A percentile compares a stretch with the other conserved stretches of the same genome.
Conservation (phyloP, 2,797 vertebrate species). For the Telmatherina bonti region DNA sequence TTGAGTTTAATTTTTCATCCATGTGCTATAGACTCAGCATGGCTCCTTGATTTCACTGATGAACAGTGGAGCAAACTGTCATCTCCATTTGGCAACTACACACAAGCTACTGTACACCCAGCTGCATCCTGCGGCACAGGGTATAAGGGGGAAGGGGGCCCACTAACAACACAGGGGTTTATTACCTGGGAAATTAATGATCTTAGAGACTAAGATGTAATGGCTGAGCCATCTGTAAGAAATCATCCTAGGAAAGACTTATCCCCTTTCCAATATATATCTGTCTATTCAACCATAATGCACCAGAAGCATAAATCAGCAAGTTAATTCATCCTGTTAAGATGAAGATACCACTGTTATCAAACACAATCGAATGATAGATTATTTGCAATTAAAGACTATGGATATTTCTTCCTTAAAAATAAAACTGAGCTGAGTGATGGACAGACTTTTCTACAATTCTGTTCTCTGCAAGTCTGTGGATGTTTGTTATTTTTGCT, state of each 20-base stretch:
- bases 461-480: background rate
- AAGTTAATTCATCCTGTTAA: constrained; percentile 60
- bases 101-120: constrained; percentile 77
- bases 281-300: constrained; percentile 67
- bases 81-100: constrained; percentile 72
- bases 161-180: constrained; percentile 80
- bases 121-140: constrained; percentile 68
- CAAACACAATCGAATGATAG: constrained; percentile 58
- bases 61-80: constrained; percentile 79
- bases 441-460: background rate
- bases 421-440: constrained; percentile 20
- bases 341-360: constrained; percentile 52
- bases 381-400: constrained; percentile 54
- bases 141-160: constrained; percentile 32
- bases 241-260: constrained; percentile 71
- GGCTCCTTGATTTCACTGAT: constrained; percentile 84
- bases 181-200: constrained; percentile 86
- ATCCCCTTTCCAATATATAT: constrained; percentile 65
- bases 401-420: constrained; percentile 12
- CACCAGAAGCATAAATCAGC: constrained; percentile 65
- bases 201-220: constrained; percentile 80
- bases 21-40: constrained; percentile 82
- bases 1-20: constrained; percentile 90
- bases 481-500: background rate
- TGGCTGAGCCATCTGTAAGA: constrained; percentile 78